Evolutionary conservation across 64 coral and sea anemone species (phyloP).

Genomic region (Catalaphyllia jardinei): DNA sequence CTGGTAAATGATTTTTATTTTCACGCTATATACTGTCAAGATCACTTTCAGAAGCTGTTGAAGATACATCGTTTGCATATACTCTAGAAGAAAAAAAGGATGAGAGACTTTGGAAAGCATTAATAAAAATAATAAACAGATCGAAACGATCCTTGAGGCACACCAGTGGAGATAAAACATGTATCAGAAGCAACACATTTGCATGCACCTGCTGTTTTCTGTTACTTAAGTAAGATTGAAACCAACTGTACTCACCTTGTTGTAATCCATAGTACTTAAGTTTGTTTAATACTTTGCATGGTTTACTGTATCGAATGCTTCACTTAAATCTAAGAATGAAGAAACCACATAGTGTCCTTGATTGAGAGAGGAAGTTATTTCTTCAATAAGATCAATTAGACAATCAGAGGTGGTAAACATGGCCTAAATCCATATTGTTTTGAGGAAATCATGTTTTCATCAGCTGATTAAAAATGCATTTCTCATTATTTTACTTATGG

Average conservation of each 20-base stretch:
- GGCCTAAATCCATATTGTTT: constrained; percentile 36
- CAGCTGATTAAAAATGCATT: constrained; percentile 14
- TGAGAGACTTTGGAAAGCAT: constrained; percentile 31
- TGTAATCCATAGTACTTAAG: constrained; percentile 3
- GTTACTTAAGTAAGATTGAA: constrained; percentile 42
- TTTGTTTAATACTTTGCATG: constrained; percentile 46
- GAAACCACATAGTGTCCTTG: constrained; percentile 1
- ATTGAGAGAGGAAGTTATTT: constrained; percentile 11
- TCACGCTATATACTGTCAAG: background rate
- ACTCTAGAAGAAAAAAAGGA: constrained; percentile 14
- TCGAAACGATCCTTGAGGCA: constrained; percentile 40
- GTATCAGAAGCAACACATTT: too few species aligned
- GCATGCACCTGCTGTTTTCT: background rate
- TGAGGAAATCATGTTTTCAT: constrained; percentile 2
- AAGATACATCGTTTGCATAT: constrained; percentile 41
- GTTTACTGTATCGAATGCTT: constrained; percentile 39
- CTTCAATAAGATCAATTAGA: constrained; percentile 43
- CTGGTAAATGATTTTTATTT: constrained; percentile 13
- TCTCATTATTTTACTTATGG: constrained; percentile 38
- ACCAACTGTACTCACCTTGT: constrained; percentile 27
- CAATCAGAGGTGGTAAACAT: constrained; percentile 14
- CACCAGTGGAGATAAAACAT: background rate
- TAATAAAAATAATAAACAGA: constrained; percentile 57
- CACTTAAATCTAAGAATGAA: constrained; percentile 32
- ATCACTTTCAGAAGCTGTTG: background rate